Conservation (phyloP, 2,113 vertebrate genomes). For the Rutilus rutilus region DNA sequence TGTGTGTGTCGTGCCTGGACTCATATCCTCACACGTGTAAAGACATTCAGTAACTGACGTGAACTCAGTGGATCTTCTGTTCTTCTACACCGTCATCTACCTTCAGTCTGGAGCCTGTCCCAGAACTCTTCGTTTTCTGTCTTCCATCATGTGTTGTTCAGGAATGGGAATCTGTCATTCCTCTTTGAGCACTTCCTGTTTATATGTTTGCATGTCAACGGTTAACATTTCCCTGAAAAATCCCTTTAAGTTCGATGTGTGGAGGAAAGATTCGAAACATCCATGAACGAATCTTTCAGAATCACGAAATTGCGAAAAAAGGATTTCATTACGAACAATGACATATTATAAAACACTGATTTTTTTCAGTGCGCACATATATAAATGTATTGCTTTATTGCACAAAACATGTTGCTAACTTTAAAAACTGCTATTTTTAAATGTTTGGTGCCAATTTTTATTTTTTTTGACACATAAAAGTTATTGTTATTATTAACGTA, state of each 20-base stretch:
- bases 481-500: slow-evolving; percentile 38
- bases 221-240: neutral
- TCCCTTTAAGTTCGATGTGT: neutral
- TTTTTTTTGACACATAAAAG: neutral
- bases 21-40: neutral
- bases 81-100: neutral
- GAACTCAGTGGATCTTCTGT: neutral
- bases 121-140: neutral
- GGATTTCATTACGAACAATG: neutral
- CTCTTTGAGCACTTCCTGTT: neutral
- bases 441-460: neutral
- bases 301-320: neutral
- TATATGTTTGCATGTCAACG: neutral
- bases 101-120: neutral
- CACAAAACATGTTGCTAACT: slow-evolving; percentile 56
- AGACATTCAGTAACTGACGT: neutral
- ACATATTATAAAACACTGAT: neutral
- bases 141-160: neutral
- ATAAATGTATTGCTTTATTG: slow-evolving; percentile 62
- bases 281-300: neutral
- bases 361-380: slow-evolving; percentile 51
- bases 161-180: neutral
- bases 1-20: neutral
- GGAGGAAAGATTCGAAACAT: neutral
- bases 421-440: neutral